Percentiles rank a stretch among this genome's conserved stretches.
Conservation (phyloP, 2,888 invertebrate species). For the Tinea semifulvella region DNA sequence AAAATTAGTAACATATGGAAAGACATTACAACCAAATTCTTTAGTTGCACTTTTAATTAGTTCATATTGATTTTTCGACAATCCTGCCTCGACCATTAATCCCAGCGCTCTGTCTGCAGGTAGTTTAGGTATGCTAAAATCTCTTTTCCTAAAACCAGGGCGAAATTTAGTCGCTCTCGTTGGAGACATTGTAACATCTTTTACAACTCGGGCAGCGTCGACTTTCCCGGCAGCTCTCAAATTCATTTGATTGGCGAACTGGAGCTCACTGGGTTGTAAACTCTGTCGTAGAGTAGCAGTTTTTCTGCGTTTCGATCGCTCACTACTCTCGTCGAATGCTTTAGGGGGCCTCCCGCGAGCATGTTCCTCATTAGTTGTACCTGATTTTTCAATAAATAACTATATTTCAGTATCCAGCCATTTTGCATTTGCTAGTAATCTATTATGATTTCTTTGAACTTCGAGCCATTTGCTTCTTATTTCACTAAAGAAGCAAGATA, state of each 20-base stretch:
- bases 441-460: background rate
- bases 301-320: conserved; percentile 1
- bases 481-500: background rate
- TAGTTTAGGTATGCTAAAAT: background rate
- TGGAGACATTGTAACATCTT: background rate
- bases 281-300: background rate
- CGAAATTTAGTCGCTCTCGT: background rate
- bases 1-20: too few relatives aligned
- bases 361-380: background rate
- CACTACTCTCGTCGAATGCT: conserved; percentile 1
- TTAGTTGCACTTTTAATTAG: background rate
- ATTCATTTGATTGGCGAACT: conserved; percentile 6
- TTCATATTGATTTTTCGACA: background rate
- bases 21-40: background rate
- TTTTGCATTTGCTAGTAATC: background rate
- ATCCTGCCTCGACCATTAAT: background rate
- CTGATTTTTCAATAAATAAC: background rate
- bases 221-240: background rate
- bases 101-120: background rate
- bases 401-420: background rate
- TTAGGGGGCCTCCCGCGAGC: background rate
- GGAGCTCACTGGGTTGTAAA: background rate
- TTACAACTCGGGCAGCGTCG: background rate
- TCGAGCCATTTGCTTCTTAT: background rate
- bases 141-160: background rate